Evolutionary conservation across 2,888 invertebrate genomes (phyloP), one percentile per base, ranked within the genome.

Genomic region (Drosophila recens): DNA sequence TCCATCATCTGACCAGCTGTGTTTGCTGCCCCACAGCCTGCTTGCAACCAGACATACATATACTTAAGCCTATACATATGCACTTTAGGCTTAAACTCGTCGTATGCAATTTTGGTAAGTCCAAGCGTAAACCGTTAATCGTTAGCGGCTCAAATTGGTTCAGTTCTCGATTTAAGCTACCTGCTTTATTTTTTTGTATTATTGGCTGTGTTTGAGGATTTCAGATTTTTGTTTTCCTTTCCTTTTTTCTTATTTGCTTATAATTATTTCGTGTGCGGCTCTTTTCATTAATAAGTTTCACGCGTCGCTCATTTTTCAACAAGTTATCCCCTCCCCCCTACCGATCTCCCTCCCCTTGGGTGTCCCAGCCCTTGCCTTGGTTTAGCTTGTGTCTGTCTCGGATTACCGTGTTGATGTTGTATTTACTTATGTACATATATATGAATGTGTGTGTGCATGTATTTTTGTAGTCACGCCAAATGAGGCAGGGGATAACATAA

Each of bases 241-340:
- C 34, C 40, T 30, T 38, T 20, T 20, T 45, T 48, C 43, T 59
- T 71, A 66, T 68, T 75, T 80, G 71, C 57, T 79, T 75, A 27
- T 83, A 78, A 81, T 87, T 79, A 75, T 87, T 82, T 80, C 61
- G 71, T 80, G 71, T 67, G 80, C 80, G 86, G 76, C 79, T 72
- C 90, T 85, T 89, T 87, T 85, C 86, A 87, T 89, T 89, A 89
- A 89, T 89, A 89, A 86, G 86, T 89, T 89, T 89, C 86, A 87
- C 88, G 90, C 88, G 90, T 75, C 86, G 83, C 82, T 86, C 90
- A 87, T 74, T 87, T 86, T 89, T 89, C 90, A 85, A 78, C 79
- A 77, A 74, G 42, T 56, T 51, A 27, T 36, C 53, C 56, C 53
- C 71, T n/a, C n/a, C 52, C 46, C 52, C 27, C 27, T 46, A 8